Conservation (phyloP, 2,888 invertebrate species). For the Tachina fera region DNA sequence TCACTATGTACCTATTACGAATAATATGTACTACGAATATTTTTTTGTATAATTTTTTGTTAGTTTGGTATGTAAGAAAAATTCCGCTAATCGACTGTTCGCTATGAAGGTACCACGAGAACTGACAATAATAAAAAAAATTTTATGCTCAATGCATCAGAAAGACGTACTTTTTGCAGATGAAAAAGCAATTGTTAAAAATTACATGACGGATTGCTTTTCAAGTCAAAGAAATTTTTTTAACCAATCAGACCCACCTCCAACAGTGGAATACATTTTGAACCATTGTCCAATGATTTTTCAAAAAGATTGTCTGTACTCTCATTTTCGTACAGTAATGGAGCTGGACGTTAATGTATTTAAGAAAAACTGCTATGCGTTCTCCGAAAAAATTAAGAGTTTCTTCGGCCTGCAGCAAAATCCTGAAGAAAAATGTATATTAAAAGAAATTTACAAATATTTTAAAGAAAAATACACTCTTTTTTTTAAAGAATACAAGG, state of each 20-base stretch:
- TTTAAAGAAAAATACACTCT: background rate
- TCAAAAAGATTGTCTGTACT: background rate
- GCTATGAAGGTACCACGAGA: no score
- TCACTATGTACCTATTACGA: no score
- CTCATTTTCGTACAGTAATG: background rate
- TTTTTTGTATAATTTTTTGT: no score
- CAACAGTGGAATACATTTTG: background rate
- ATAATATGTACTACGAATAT: no score
- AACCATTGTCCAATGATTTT: background rate
- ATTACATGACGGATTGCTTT: background rate
- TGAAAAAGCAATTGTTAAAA: background rate
- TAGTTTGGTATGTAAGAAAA: no score
- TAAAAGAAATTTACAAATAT: background rate
- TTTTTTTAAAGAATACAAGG: conserved; percentile 4
- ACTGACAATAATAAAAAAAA: conserved; percentile 38
- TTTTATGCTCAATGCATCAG: conserved; percentile 46
- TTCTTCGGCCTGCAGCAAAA: conserved; percentile 5
- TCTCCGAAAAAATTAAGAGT: background rate
- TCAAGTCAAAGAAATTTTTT: background rate
- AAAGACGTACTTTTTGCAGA: background rate
- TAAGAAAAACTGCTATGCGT: no score
- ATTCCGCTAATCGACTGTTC: no score
- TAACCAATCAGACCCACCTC: background rate
- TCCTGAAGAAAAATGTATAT: conserved; percentile 1
- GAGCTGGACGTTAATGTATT: no score